A percentile compares a stretch with the other conserved stretches of the same genome.
Evolutionary conservation across 2,888 invertebrate species (phyloP).

Genomic region (Leistus spinibarbis): DNA sequence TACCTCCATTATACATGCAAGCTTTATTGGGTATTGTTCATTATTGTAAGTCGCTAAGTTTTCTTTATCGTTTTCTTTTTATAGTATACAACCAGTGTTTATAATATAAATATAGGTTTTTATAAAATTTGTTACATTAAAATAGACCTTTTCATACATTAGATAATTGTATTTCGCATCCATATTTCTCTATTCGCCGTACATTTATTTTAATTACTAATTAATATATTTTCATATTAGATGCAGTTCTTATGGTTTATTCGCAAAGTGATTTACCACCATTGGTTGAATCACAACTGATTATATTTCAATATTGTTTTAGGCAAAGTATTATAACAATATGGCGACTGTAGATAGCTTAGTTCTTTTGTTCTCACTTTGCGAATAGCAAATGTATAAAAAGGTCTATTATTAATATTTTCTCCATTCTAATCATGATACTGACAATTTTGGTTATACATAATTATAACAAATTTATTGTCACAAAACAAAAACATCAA

Average conservation of each 20-base stretch:
- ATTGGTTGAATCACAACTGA: too few relatives aligned
- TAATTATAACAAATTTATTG: conserved; percentile 22
- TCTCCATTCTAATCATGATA: not conserved
- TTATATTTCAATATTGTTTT: too few relatives aligned
- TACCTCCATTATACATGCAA: conserved; percentile 19
- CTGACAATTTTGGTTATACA: not conserved
- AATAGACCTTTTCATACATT: not conserved
- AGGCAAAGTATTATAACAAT: too few relatives aligned
- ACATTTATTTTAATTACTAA: too few relatives aligned
- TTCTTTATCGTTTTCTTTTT: conserved; percentile 33
- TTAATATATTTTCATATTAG: too few relatives aligned
- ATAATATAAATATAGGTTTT: conserved; percentile 26
- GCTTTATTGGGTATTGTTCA: conserved; percentile 51
- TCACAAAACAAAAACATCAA: conserved; percentile 30
- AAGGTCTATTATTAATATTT: not conserved
- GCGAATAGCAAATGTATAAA: not conserved
- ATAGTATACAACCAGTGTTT: conserved; percentile 30
- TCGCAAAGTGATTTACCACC: too few relatives aligned
- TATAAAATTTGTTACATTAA: conserved; percentile 28
- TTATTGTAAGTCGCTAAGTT: conserved; percentile 52
- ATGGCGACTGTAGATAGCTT: too few relatives aligned
- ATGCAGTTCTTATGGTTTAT: too few relatives aligned
- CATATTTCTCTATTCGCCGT: too few relatives aligned
- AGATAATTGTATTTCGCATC: too few relatives aligned
- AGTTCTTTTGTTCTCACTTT: too few relatives aligned